These are phyloP conservation scores for Hypanus sabinus DNA, from an alignment of 2,113 vertebrate genomes.

Conservation along the genomic window DNA sequence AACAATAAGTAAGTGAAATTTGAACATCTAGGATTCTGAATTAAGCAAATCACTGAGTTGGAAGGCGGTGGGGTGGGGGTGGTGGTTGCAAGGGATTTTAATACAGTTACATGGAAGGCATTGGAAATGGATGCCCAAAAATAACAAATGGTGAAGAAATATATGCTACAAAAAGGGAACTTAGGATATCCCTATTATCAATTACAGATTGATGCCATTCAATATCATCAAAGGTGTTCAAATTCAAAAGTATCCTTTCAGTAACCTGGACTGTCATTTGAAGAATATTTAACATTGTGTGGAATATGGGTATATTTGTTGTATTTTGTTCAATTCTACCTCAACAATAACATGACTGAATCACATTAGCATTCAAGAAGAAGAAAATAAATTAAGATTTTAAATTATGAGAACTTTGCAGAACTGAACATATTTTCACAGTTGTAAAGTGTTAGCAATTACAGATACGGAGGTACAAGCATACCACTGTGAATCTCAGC, in stretches of 20 bases:
- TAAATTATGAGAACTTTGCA: neutral
- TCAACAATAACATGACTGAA: neutral
- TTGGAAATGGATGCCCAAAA: neutral
- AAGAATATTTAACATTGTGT: neutral
- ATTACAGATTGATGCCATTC: neutral
- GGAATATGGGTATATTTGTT: neutral
- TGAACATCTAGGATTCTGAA: neutral
- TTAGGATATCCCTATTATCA: neutral
- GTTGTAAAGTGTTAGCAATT: neutral
- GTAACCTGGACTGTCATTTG: neutral
- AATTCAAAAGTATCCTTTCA: neutral
- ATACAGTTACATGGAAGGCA: neutral
- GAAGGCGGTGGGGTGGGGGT: too few species aligned
- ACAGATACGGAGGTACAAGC: neutral
- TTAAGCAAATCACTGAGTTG: neutral
- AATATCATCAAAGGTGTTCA: neutral
- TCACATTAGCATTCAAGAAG: neutral
- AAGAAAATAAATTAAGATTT: neutral
- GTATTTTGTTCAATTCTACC: neutral
- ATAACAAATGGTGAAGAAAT: neutral
- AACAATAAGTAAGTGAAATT: neutral
- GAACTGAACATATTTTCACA: neutral
- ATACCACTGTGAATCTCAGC: neutral
- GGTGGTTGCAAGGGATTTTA: too few species aligned
- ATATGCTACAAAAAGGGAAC: neutral